Base-by-base conservation (phyloP, 2,888 invertebrate genomes). In the Erebia epiphron region DNA sequence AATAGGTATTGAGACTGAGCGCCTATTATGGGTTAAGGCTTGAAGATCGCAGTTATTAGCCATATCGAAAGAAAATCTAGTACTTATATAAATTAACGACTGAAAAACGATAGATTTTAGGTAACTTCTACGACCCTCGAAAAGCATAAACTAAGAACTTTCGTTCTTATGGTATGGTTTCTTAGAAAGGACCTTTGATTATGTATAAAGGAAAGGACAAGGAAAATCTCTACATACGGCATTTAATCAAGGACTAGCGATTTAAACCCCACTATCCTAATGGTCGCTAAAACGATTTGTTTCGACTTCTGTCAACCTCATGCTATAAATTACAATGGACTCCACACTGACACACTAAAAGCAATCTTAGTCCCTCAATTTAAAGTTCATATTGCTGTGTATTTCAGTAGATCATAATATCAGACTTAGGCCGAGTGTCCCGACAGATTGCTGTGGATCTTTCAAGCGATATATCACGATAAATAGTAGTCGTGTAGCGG, bases 211-310 rank as follows among this genome's bases (percentile, higher is more conserved):
- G 8, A 64, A 49, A 41, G 18, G 58, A 60, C 58, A 50, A 52
- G 60, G 26, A 64, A 65, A 65, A 65, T 65, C 65, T 65, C 52
- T 58, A 57, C 52, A 61, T 49, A 64, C 26, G 50, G 46, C 64
- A 70, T 73, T 73, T 71, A 73, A 71, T 70, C 73, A 73, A 67
- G 71, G 72, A 65, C 62, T 70, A 67, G 74, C 67, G 73, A 73
- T 76, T 74, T 73, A 72, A 73, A 72, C 73, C 72, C 72, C 72
- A 73, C 72, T 73, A 71, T 71, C 73, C 73, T 73, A 73, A 74
- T 75, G 74, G 75, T 75, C 73, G 73, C 71, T 75, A 72, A 71
- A 73, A 67, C 74, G 75, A 75, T 76, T 73, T 75, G 75, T 74
- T 76, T 72, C 72, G 70, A 68, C 70, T 72, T 74, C 70, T 72